Percentiles rank a stretch among this genome's conserved stretches.
Evolutionary conservation across 2,797 vertebrate species (phyloP).

Genomic region (Melanotaenia boesemani): DNA sequence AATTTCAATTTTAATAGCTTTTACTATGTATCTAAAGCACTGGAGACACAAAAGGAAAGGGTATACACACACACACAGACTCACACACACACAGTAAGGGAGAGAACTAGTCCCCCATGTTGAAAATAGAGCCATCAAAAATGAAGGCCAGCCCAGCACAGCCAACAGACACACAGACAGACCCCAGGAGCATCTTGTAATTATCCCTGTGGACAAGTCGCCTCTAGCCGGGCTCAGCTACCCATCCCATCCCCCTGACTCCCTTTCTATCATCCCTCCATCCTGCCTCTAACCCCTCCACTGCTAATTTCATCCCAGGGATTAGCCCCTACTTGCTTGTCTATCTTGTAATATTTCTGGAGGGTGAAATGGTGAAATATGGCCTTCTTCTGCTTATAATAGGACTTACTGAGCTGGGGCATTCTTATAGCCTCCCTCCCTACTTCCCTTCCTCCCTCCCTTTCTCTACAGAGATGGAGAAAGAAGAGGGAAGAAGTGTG

Average conservation of each 20-base stretch:
- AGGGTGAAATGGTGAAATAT: slow-evolving; percentile 90
- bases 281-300: slow-evolving; percentile 93
- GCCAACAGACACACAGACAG: slow-evolving; percentile 87
- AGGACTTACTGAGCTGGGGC: slow-evolving; percentile 88
- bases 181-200: slow-evolving; percentile 94
- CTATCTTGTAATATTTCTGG: slow-evolving; percentile 95
- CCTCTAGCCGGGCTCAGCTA: slow-evolving; percentile 94
- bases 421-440: slow-evolving; percentile 75
- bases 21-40: slow-evolving; percentile 99
- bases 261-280: slow-evolving; percentile 78
- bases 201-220: slow-evolving; percentile 97
- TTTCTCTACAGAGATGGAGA: slow-evolving; percentile 51
- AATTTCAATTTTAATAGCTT: slow-evolving; percentile 99
- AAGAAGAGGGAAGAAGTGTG: slow-evolving; percentile 24
- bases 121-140: slow-evolving; percentile 99
- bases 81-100: slow-evolving; percentile 30
- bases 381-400: slow-evolving; percentile 93
- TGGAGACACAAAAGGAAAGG: slow-evolving; percentile 77
- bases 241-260: slow-evolving; percentile 83
- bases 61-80: slow-evolving; percentile 35
- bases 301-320: slow-evolving; percentile 99
- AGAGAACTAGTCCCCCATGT: slow-evolving; percentile 75
- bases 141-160: slow-evolving; percentile 85
- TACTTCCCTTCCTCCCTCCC: slow-evolving; percentile 46
- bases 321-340: slow-evolving; percentile 93